Evolutionary conservation across 2,113 vertebrate genomes (phyloP).

Genomic region (Sprattus sprattus): DNA sequence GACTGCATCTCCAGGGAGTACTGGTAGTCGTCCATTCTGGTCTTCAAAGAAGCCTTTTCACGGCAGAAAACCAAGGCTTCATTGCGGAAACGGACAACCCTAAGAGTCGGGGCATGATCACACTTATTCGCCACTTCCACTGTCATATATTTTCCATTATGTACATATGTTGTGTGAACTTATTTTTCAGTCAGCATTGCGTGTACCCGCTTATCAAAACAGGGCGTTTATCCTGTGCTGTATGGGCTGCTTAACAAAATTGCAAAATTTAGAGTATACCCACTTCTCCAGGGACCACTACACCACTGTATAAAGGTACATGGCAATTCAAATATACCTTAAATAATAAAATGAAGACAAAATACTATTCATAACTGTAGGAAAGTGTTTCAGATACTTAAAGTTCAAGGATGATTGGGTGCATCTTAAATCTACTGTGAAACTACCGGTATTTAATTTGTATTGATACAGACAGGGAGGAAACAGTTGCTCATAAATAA

Average conservation of each 20-base stretch:
- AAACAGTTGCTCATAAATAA: no score
- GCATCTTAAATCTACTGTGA: no score
- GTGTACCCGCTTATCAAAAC: no score
- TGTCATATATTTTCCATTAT: not conserved
- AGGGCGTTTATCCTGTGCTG: no score
- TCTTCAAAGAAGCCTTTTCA: conserved; percentile 52
- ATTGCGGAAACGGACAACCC: conserved; percentile 62
- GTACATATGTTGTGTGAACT: not conserved
- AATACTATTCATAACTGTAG: not conserved
- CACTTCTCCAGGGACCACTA: no score
- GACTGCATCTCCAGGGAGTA: conserved; percentile 64
- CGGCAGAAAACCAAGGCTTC: conserved; percentile 67
- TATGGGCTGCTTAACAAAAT: no score
- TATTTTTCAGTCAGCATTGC: no score
- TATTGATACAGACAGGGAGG: no score
- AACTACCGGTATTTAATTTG: no score
- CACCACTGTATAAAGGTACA: no score
- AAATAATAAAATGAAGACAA: not conserved
- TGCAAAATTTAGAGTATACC: no score
- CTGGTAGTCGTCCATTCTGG: conserved; percentile 56
- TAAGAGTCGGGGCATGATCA: conserved; percentile 42
- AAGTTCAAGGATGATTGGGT: no score
- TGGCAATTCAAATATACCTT: not conserved
- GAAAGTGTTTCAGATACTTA: not conserved
- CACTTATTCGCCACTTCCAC: not conserved